These are phyloP conservation scores for Euproctis similis DNA, from an alignment of 2,888 invertebrate genomes.

Conservation along the genomic window DNA sequence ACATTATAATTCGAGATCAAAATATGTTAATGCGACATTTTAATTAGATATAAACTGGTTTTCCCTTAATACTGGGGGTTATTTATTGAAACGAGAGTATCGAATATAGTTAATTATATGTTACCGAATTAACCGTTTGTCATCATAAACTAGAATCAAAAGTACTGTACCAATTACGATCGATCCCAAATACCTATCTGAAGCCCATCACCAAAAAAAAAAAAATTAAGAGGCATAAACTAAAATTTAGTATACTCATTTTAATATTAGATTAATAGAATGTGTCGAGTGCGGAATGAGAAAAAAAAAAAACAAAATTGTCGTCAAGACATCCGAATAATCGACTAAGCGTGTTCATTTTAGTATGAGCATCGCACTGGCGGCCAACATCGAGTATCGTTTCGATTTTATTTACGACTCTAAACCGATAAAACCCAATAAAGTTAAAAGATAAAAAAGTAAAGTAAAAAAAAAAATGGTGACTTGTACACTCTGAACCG, in stretches of 20 bases:
- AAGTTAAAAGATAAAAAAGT: constrained; percentile 50
- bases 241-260: constrained; percentile 25
- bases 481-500: constrained; percentile 33
- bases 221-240: constrained; percentile 22
- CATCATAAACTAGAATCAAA: constrained; percentile 14
- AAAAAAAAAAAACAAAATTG: constrained; percentile 31
- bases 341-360: constrained; percentile 36
- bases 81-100: constrained; percentile 1
- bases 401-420: constrained; percentile 45
- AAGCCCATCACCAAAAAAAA: constrained; percentile 4
- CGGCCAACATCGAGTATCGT: constrained; percentile 32
- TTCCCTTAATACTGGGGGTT: neutral
- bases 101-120: constrained; percentile 5
- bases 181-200: constrained; percentile 7
- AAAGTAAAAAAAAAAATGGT: constrained; percentile 26
- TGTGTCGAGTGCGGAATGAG: constrained; percentile 21
- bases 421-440: constrained; percentile 53
- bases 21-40: neutral
- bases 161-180: constrained; percentile 8
- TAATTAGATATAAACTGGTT: neutral
- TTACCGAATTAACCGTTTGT: constrained; percentile 5
- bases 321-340: constrained; percentile 31
- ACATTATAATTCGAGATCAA: no score
- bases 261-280: constrained; percentile 31
- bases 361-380: constrained; percentile 29